Evolutionary conservation across 2,113 vertebrate genomes (phyloP).

Genomic region (Ptilonorhynchus violaceus): DNA sequence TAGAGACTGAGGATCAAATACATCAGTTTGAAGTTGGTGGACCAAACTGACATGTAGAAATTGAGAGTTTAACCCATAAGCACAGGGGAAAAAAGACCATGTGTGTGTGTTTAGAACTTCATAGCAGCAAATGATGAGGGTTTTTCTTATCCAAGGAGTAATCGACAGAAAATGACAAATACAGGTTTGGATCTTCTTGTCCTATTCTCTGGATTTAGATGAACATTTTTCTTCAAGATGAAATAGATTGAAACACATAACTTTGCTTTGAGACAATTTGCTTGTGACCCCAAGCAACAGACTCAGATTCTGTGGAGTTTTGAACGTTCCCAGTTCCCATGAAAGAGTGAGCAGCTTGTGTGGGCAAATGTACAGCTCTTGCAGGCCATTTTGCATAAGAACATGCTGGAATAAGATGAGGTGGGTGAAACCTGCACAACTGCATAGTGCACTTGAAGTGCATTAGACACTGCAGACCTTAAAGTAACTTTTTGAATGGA

Average conservation of each 20-base stretch:
- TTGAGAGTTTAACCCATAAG: background rate
- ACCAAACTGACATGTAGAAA: background rate
- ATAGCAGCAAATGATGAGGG: background rate
- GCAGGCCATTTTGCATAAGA: background rate
- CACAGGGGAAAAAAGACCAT: background rate
- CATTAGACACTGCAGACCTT: background rate
- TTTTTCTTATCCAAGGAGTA: background rate
- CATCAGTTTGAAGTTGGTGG: rapidly evolving
- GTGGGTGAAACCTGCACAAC: background rate
- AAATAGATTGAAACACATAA: background rate
- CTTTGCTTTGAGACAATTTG: background rate
- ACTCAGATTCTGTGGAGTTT: background rate
- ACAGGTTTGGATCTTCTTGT: background rate
- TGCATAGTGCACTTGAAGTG: background rate
- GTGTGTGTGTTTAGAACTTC: background rate
- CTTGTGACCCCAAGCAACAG: background rate
- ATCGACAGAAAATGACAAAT: background rate
- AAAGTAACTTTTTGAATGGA: background rate
- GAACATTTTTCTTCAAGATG: background rate
- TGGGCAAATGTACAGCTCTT: background rate
- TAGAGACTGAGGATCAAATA: background rate
- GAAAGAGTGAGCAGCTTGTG: background rate
- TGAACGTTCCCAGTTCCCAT: background rate
- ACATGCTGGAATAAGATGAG: background rate
- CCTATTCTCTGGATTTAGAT: background rate